Evolutionary conservation across 2,113 vertebrate species (phyloP), one percentile per base, ranked within the genome.

Genomic region (Stercorarius parasiticus): DNA sequence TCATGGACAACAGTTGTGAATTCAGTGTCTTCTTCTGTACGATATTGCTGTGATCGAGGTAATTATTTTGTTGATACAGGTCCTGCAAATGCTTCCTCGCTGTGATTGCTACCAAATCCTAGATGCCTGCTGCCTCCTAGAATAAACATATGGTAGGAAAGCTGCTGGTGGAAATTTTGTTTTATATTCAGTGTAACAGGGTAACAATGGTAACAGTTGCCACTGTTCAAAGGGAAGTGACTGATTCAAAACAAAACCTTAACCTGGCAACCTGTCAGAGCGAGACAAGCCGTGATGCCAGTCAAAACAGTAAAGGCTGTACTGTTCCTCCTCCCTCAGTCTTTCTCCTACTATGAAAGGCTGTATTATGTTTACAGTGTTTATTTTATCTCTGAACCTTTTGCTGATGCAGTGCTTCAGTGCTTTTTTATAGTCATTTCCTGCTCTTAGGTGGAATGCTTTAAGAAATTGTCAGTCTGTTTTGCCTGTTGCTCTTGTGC

Each of bases 231-330:
- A 95, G 94, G 64, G 89, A 95, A 96, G 90, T 32, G 89, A 97
- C 93, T 93, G 91, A 95, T 86, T 96, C 93, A 97, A 96, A 97
- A 96, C 93, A 96, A 97, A 97, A 91, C 65, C 93, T 91, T 97
- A 95, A 96, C 94, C 93, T 95, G 95, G 95, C 95, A 96, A 94
- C 96, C 93, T 96, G 95, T 96, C 96, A 96, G 94, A 91, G 72
- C 0, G 71, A 97, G 91, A 90, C 85, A 95, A 59, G 93, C 79
- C 67, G 82, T 81, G 82, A 95, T 96, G 96, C 97, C 96, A 97
- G 94, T 96, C 96, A 97, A 97, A 97, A 97, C 96, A 97, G 95
- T 90, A 94, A 96, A 90, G 91, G 95, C 96, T 97, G 95, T 97
- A 97, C 95, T 96, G 93, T 97, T 97, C 91, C 91, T 97, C 96